Evolutionary conservation across 2,797 vertebrate species (phyloP).

Genomic region (Myotis myotis): DNA sequence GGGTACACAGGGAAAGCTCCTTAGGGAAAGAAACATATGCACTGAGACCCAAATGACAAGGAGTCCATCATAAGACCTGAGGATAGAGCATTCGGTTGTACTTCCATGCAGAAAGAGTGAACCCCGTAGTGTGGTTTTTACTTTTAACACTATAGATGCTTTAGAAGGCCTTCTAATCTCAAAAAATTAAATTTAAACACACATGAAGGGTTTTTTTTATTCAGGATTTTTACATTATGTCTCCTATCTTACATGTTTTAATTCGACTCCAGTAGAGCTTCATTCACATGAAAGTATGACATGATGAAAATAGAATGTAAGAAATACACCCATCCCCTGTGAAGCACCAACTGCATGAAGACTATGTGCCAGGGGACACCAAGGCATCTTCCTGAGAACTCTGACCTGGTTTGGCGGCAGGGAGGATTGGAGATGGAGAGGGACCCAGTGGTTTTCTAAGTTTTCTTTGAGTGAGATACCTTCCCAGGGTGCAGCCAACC

Average conservation of each 20-base stretch:
- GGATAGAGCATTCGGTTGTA: background rate
- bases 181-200: background rate
- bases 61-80: background rate
- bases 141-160: background rate
- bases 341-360: background rate
- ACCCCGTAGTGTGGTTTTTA: background rate
- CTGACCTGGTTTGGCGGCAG: background rate
- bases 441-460: background rate
- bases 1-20: background rate
- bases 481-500: background rate
- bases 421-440: background rate
- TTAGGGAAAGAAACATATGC: background rate
- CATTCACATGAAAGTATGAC: background rate
- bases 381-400: background rate
- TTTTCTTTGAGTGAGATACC: background rate
- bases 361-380: background rate
- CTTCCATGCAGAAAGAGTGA: background rate
- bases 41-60: background rate
- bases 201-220: background rate
- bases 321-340: background rate
- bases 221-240: background rate
- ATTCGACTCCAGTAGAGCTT: background rate
- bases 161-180: slow-evolving; percentile 14
- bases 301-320: background rate
- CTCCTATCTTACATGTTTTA: background rate